Base-by-base conservation (phyloP, 1,140 invertebrate species). In the Drosophila azteca region DNA sequence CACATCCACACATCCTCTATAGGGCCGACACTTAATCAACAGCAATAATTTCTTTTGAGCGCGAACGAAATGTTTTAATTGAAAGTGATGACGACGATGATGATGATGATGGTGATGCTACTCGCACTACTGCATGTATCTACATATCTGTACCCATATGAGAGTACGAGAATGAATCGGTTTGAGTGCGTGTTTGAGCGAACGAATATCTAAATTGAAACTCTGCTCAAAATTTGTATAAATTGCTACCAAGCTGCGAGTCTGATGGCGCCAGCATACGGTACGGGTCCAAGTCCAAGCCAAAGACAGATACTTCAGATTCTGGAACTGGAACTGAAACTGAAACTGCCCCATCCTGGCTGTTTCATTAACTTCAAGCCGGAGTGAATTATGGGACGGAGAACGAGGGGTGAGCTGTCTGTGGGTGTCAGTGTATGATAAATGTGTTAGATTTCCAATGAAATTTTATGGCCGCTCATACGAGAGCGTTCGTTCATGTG, bases 361-460 rank as follows among this genome's bases (percentile, higher is more conserved):
- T 29, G 39, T 43, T 69, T 57, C 48, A 68, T 69, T 68, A 69
- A 49, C 66, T 60, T 49, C 50, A 49, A 39, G 50, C 39, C 20
- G 46, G 71, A 61, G 52, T 78, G 78, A 81, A 74, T 85, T 78
- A 85, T 81, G 81, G 7, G 3, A 9, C 7, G 7, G 3, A 9
- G 31, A 9, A 11, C 9, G 31, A 2, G 3, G 35, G 11, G 35
- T 5, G 35, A 39, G 35, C 35, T 55, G 29, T 26, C 29, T 41
- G 24, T 48, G 64, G 65, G 66, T 58, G 60, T 62, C 51, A 39
- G 52, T 55, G 65, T 52, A 63, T 88, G 78, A 87, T 87, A 75
- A 88, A 87, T 87, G 78, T 79, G 74, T 88, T 82, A 88, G 82
- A 87, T 82, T 87, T 87, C 82, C 82, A 88, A 88, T 82, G 82